Percentiles rank a stretch among this genome's conserved stretches.
These are phyloP conservation scores for Pipra filicauda DNA, from an alignment of 2,113 vertebrate species.

Conservation along the genomic window DNA sequence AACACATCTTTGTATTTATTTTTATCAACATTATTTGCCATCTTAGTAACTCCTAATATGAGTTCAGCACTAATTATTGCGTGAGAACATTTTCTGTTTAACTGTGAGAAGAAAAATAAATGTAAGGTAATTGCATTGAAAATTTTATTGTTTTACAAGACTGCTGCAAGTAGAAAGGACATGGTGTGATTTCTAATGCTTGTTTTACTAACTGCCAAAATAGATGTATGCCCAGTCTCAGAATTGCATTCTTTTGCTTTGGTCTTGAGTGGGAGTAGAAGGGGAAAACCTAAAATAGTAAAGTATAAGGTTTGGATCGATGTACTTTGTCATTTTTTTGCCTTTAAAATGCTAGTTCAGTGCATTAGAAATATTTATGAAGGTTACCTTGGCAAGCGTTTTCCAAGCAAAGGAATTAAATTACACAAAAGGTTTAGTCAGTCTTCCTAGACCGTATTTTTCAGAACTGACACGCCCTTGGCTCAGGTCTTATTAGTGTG, in stretches of 20 bases:
- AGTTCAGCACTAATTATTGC: conserved; percentile 58
- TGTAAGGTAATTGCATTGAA: conserved; percentile 66
- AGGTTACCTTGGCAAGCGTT: conserved; percentile 33
- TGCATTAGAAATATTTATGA: conserved; percentile 50
- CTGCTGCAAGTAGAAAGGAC: conserved; percentile 59
- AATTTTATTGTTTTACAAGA: conserved; percentile 66
- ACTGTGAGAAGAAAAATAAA: conserved; percentile 70
- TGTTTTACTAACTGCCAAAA: conserved; percentile 53
- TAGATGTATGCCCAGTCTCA: conserved; percentile 19
- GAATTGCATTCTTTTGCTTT: conserved; percentile 15
- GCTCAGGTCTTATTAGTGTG: not conserved
- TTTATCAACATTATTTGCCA: conserved; percentile 62
- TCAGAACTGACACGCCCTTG: conserved; percentile 20
- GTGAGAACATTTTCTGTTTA: conserved; percentile 65
- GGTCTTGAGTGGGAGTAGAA: conserved; percentile 16
- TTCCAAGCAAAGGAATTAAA: conserved; percentile 56
- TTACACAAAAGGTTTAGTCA: conserved; percentile 40
- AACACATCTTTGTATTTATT: conserved; percentile 45
- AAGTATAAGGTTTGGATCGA: conserved; percentile 31
- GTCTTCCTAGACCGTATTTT: conserved; percentile 45
- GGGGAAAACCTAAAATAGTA: conserved; percentile 18
- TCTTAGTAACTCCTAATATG: conserved; percentile 63
- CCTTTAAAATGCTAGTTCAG: conserved; percentile 44
- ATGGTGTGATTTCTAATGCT: conserved; percentile 55
- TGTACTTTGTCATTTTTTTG: not conserved